phyloP scores from a whole-genome alignment of 2,113 vertebrate genomes.

The Apodemus speciosus region DNA sequence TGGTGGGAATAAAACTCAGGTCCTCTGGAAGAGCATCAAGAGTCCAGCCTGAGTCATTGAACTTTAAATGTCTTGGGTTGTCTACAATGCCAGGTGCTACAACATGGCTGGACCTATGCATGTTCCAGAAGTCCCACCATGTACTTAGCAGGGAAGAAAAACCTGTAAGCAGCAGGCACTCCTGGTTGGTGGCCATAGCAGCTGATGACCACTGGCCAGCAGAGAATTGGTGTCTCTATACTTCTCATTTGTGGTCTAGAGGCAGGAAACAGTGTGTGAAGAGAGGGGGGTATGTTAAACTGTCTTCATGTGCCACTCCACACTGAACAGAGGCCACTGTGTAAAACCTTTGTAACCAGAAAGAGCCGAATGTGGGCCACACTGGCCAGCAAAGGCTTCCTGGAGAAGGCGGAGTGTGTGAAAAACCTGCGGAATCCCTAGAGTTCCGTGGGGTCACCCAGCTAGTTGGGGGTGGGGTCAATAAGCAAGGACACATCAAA shows the following conservation, averaged over 20 bases:
- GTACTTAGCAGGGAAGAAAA: background rate
- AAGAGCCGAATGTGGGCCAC: background rate
- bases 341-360: background rate
- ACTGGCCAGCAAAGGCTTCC: background rate
- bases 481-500: no score
- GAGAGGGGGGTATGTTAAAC: no score
- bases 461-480: background rate
- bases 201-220: background rate
- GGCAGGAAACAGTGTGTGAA: background rate
- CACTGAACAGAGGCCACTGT: background rate
- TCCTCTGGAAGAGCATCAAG: background rate
- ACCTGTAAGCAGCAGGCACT: background rate
- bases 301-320: accelerated
- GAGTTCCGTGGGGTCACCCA: background rate
- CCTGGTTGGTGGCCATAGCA: background rate
- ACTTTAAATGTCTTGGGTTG: background rate
- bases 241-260: background rate
- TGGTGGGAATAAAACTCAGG: background rate
- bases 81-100: background rate
- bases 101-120: no score
- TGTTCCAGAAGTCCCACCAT: background rate
- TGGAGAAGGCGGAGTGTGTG: background rate
- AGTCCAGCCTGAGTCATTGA: accelerated
- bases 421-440: background rate
- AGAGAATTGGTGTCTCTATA: background rate